Base-by-base conservation (phyloP, 2,888 invertebrate genomes). In the Onchidella celtica region DNA sequence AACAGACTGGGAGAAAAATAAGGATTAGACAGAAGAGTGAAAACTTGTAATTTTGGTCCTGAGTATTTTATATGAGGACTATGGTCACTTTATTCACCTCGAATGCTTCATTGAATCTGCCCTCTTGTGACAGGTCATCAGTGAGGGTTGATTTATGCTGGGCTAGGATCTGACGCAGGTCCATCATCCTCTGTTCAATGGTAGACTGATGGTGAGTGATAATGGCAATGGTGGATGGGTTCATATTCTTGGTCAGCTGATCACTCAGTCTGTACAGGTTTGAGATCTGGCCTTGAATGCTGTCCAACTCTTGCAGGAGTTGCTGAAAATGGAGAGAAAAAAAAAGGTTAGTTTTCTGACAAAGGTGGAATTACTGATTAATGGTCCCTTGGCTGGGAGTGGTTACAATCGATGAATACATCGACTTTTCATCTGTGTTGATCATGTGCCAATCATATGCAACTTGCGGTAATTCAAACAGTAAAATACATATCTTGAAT, bases 191-290 rank as follows among this genome's bases (percentile, higher is more conserved):
- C 79, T 92, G 91, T 73, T 89, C 89, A 24, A 92, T 84, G 21
- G 84, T 85, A 0, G 90, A 88, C 79, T 91, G 90, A 21, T 89
- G 87, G 1, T 90, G 89, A 3, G 90, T 90, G 29, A 92, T 86
- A 55, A 87, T 86, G 24, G 89, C 87, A 27, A 91, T 88, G 9
- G 90, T 87, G 21, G 91, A 86, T 24, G 88, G 87, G 84, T 91
- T 90, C 89, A 92, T 88, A 77, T 89, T 86, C 74, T 87, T 87
- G 14, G 89, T 89, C 70, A 92, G 87, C 70, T 87, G 86, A 81
- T 91, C 90, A 84, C 90, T 90, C 63, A 91, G 85, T 29, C 86
- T 79, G 69, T 88, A 96, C 36, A 98, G 94, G 21, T 83, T 80
- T 17, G 87, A 84, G 69, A 92, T 84, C 73, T 88, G 86, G 6